Evolutionary conservation across 1,140 invertebrate species (phyloP), one percentile per base, ranked within the genome.

Genomic region (Acyrthosiphon pisum): DNA sequence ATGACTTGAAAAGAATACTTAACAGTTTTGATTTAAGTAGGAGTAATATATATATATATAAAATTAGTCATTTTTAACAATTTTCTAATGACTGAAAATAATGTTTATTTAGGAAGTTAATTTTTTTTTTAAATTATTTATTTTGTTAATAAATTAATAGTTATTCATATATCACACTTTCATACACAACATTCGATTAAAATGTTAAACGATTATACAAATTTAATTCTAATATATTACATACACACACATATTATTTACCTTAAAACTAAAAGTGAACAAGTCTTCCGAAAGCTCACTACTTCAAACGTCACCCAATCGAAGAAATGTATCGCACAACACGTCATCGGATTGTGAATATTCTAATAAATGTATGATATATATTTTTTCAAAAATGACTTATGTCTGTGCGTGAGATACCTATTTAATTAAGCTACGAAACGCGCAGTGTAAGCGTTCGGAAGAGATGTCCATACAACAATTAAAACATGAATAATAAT

Each of bases 131-230:
- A 48, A 81, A 50, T 41, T 84, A 50, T 92, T 91, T 93, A 50
- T 86, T 93, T 93, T 93, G 91, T 93, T 93, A 93, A 93, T 93
- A 93, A 93, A 93, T 93, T 93, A 93, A 93, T 93, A 93, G 91
- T 93, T 93, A 84, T 46, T 81, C 30, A 84, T 83, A 86, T 93
- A 93, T 93, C 91, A 93, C 91, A 93, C 91, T 93, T 86, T 93
- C 91, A 84, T 86, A 93, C 91, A 93, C 35, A 93, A 93, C 91
- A 93, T 93, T 86, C 81, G 48, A 93, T 50, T 84, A 90, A 84
- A 83, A 84, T 53, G 76, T 92, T 92, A 84, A 84, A 84, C 81
- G 91, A 93, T 93, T 93, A 86, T 93, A 86, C 81, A 93, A 56
- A 89, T 53, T 93, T 86, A 93, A n/a, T 56, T 93, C 91, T 93